phyloP scores from a whole-genome alignment of 2,797 vertebrate genomes.

The Lerista edwardsae region DNA sequence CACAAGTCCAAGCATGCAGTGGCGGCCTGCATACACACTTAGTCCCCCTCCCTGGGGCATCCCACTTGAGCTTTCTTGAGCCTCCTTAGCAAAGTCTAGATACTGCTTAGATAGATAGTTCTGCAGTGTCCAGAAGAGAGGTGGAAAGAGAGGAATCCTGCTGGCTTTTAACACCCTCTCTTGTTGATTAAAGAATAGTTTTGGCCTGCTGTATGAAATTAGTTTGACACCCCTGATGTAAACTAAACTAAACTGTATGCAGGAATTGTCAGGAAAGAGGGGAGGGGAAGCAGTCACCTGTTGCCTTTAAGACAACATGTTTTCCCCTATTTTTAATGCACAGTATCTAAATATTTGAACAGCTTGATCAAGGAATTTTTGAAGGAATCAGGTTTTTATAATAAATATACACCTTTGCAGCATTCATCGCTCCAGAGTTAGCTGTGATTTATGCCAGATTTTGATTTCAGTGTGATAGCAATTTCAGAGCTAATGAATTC shows the following conservation, averaged over 20 bases:
- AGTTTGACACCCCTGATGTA: too few species aligned
- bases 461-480: background rate
- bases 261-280: too few species aligned
- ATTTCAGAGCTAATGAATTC: background rate
- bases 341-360: background rate
- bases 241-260: background rate
- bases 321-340: background rate
- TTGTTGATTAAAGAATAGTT: background rate
- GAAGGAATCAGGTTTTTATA: background rate
- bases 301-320: background rate
- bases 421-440: background rate
- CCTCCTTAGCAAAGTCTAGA: background rate
- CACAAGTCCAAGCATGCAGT: too few species aligned
- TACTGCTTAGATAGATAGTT: background rate
- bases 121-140: background rate
- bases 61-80: background rate
- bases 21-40: too few species aligned
- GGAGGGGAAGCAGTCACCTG: background rate
- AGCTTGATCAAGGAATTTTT: background rate
- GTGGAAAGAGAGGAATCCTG: background rate
- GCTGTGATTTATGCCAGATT: background rate
- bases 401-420: background rate
- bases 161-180: background rate
- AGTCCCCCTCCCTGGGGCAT: too few species aligned
- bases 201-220: too few species aligned